Evolutionary conservation across 1,140 invertebrate species (phyloP), one percentile per base, ranked within the genome.

Genomic region (Formica exsecta): DNA sequence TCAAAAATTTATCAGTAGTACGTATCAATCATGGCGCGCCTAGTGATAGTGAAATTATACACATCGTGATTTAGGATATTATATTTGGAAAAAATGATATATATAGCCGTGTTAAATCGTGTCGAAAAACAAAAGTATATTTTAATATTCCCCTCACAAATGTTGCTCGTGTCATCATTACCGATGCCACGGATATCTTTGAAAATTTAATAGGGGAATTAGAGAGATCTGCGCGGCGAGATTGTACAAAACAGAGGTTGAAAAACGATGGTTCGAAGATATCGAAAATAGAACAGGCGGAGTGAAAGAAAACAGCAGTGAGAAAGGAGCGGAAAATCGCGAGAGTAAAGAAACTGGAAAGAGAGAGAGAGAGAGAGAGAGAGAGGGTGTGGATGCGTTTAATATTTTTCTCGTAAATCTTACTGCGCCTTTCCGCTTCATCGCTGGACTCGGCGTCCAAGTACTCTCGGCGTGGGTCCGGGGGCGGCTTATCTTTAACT

Each of bases 391-490:
- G 44, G 76, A 79, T 64, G 75, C 70, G 90, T 93, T 93, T 92
- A 94, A 92, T 92, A 94, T 92, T 91, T 93, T 91, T 90, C 79
- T 76, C 86, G 88, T 89, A 92, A 92, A 93, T 92, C 92, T 94
- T 89, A 94, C 94, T 87, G 90, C 76, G 90, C 68, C 44, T 74
- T 59, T 91, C 87, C 73, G 87, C 91, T 32, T 94, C 94, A 88
- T 94, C 93, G 88, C 90, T 92, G 89, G 89, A 93, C 86, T 92
- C 87, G 74, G 93, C 93, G 87, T 95, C 93, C 91, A 95, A 95
- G 89, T 94, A 94, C 91, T 93, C 94, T 80, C 92, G 90, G 76
- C 75, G 92, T 38, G 91, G 89, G 87, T 93, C 91, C 87, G 89
- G 59, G 71, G 74, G 54, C 89, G 91, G 89, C 89, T 92, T 92